These are phyloP conservation scores for Ageneiosus marmoratus DNA, from an alignment of 2,113 vertebrate genomes.

Conservation along the genomic window DNA sequence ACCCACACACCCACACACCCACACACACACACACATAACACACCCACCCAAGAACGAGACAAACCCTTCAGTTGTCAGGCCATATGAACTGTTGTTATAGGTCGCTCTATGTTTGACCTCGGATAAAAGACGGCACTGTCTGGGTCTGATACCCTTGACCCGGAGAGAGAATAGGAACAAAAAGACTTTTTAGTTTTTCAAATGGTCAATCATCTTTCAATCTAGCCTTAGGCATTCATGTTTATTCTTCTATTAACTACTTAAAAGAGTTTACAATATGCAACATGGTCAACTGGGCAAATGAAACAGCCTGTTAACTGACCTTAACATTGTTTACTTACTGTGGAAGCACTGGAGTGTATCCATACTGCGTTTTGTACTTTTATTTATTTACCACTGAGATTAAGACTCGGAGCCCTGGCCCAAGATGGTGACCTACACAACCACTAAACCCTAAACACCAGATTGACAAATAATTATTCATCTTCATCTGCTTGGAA, in stretches of 20 bases:
- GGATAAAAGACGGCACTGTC: constrained; percentile 55
- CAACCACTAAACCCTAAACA: neutral
- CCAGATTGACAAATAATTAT: neutral
- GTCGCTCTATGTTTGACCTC: constrained; percentile 67
- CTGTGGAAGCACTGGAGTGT: neutral
- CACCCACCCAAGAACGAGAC: constrained; percentile 55
- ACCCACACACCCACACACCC: constrained; percentile 28
- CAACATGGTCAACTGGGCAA: neutral
- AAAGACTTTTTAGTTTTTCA: constrained; percentile 60
- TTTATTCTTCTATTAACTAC: neutral
- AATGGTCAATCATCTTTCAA: constrained; percentile 60
- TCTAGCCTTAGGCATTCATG: constrained; percentile 15
- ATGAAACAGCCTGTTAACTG: neutral
- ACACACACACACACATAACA: neutral
- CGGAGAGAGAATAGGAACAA: constrained; percentile 52
- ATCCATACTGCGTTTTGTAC: neutral
- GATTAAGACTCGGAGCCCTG: neutral
- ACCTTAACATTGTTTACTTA: neutral
- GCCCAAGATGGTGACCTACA: neutral
- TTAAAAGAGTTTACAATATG: neutral
- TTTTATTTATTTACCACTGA: neutral
- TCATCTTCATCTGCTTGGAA: neutral
- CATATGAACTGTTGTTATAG: constrained; percentile 66
- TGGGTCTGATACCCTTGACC: constrained; percentile 55
- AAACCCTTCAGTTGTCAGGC: constrained; percentile 66